Conservation (phyloP, 2,888 invertebrate species). For the Xestia ashworthii region DNA sequence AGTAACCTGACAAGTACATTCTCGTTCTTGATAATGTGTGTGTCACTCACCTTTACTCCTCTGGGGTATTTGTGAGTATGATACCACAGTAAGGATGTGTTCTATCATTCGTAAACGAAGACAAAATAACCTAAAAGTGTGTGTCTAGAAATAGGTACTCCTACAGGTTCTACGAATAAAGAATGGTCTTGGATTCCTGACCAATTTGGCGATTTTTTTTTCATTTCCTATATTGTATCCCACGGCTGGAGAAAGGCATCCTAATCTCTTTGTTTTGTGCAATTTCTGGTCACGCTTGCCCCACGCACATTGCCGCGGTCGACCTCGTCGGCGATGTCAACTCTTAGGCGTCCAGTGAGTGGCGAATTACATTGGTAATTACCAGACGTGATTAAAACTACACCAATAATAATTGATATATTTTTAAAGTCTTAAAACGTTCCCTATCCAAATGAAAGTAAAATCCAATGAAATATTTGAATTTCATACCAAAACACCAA, state of each 20-base stretch:
- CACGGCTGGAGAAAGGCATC: too few relatives aligned
- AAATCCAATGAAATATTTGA: background rate
- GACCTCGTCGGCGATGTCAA: too few relatives aligned
- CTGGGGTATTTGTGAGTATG: background rate
- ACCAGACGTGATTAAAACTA: background rate
- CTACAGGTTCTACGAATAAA: background rate
- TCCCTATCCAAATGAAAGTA: background rate
- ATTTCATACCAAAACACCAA: conserved; percentile 3
- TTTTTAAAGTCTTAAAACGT: background rate
- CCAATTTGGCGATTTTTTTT: background rate
- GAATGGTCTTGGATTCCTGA: background rate
- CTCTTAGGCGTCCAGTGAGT: too few relatives aligned
- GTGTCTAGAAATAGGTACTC: too few relatives aligned
- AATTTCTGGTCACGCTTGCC: too few relatives aligned
- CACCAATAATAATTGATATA: background rate
- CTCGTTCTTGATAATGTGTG: conserved; percentile 19
- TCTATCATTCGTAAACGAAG: background rate
- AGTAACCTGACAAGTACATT: conserved; percentile 41
- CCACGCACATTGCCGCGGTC: too few relatives aligned
- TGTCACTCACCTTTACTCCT: conserved; percentile 19
- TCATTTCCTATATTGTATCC: too few relatives aligned
- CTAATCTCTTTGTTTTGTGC: too few relatives aligned
- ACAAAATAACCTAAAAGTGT: background rate
- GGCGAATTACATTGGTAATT: background rate
- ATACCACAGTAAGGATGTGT: background rate